Percentiles rank a stretch among this genome's conserved stretches.
phyloP scores from a whole-genome alignment of 23 tunicate genomes.

The Styela plicata region DNA sequence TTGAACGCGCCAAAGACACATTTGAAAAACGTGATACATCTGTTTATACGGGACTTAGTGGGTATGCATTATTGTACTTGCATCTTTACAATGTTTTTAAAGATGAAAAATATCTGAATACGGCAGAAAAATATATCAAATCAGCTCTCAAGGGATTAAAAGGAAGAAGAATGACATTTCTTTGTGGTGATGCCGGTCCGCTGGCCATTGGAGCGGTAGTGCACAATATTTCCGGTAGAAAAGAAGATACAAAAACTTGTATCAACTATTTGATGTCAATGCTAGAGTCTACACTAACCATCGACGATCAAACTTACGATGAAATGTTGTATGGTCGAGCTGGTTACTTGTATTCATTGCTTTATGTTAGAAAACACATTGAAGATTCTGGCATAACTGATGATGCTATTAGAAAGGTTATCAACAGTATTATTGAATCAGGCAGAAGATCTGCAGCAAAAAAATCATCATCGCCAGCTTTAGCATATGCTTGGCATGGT shows the following conservation, averaged over 20 bases:
- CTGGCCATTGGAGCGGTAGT: slow-evolving; percentile 25
- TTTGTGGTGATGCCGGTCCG: slow-evolving; percentile 32
- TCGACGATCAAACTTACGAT: background rate
- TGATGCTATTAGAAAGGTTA: slow-evolving; percentile 22
- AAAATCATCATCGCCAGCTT: slow-evolving; percentile 16
- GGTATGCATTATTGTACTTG: slow-evolving; percentile 2
- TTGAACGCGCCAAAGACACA: background rate
- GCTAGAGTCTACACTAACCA: background rate
- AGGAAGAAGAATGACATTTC: slow-evolving; percentile 18
- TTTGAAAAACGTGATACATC: slow-evolving; percentile 10
- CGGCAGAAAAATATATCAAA: background rate
- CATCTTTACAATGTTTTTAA: slow-evolving; percentile 14
- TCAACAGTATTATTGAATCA: slow-evolving; percentile 45
- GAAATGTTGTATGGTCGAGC: slow-evolving; percentile 46
- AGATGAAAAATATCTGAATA: background rate
- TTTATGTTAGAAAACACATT: slow-evolving; percentile 45
- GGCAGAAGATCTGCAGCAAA: slow-evolving; percentile 36
- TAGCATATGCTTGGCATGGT: slow-evolving; percentile 68
- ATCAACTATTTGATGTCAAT: background rate
- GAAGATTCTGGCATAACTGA: slow-evolving; percentile 17
- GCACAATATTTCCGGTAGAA: background rate
- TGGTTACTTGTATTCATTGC: slow-evolving; percentile 65
- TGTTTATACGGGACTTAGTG: slow-evolving; percentile 20
- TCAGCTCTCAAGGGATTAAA: slow-evolving; percentile 6
- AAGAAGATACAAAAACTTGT: background rate